Evolutionary conservation across 1,140 invertebrate species (phyloP), one percentile per base, ranked within the genome.

Genomic region (Catajapyx aquilonaris): DNA sequence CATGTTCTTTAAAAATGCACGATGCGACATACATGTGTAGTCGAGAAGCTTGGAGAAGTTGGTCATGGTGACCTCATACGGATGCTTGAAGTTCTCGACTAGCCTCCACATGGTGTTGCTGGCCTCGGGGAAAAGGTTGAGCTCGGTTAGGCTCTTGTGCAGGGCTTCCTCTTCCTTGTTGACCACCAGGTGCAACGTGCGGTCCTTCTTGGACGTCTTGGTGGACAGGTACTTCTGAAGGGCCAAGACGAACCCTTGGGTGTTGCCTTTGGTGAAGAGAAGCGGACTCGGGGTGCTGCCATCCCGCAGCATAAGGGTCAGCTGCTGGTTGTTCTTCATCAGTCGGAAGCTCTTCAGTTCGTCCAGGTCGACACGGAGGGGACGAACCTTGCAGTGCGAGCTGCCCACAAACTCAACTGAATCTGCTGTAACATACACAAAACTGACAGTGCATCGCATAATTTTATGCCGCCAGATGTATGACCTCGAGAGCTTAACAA

Each of bases 231-330:
- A 60, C 38, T 53, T 52, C 40, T 57, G 52, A 16, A 66, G 40
- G 22, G 58, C 52, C 38, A 66, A 64, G 5, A 86, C 59, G 50
- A 91, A 77, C 40, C 69, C 68, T 48, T 81, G 75, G 5, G 78
- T 79, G 44, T 84, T 84, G 7, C 76, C 79, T 47, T 79, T 68
- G 52, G 86, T 79, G 57, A 91, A 91, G 47, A 84, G 76, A 48
- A 83, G 74, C 11, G 75, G 73, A 41, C 75, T 76, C 44, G 80
- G 73, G 40, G 71, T 68, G 1, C 74, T 69, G 9, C 75, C 73
- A 49, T 79, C 74, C 47, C 76, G 71, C 7, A 71, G 71, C 40
- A 71, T 67, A 42, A 81, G 71, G 33, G 71, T 70, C 41, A 83
- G 56, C 35, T 75, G 68, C 34, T 75, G 69, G 23, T 68, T 71